phyloP scores from a whole-genome alignment of 2,113 vertebrate species.

The Leiothrix lutea region DNA sequence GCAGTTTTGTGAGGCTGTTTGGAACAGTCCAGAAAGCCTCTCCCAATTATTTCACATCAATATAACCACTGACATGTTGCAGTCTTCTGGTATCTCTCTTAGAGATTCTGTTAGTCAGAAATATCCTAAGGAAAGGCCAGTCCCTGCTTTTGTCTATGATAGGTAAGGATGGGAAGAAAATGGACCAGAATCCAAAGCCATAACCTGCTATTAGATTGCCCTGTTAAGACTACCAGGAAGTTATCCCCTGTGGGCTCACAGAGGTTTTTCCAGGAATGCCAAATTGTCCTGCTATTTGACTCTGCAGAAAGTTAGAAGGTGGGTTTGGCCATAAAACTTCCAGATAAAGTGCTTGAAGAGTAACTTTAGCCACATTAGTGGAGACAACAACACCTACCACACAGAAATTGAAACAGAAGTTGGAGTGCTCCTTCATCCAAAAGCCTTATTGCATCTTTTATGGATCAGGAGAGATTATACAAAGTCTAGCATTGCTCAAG shows the following conservation, averaged over 20 bases:
- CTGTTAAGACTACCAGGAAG: neutral
- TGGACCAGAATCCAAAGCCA: fast-evolving
- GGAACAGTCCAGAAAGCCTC: neutral
- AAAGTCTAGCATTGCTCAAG: neutral
- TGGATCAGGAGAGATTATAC: neutral
- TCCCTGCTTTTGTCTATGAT: neutral
- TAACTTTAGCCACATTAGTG: neutral
- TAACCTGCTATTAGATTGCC: neutral
- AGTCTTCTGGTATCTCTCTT: neutral
- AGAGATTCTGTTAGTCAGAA: neutral
- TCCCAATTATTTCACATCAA: fast-evolving
- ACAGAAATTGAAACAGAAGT: neutral
- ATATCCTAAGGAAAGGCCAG: neutral
- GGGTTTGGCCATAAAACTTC: neutral
- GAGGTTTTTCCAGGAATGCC: neutral
- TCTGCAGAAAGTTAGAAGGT: neutral
- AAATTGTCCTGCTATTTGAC: neutral
- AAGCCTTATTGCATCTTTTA: neutral
- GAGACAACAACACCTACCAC: neutral
- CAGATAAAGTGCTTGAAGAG: neutral
- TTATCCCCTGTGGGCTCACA: neutral
- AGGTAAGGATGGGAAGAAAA: neutral
- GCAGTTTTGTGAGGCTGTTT: fast-evolving
- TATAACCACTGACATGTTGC: neutral
- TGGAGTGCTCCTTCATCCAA: neutral